Conservation (phyloP, 2,113 vertebrate species). For the Ifrita kowaldi region DNA sequence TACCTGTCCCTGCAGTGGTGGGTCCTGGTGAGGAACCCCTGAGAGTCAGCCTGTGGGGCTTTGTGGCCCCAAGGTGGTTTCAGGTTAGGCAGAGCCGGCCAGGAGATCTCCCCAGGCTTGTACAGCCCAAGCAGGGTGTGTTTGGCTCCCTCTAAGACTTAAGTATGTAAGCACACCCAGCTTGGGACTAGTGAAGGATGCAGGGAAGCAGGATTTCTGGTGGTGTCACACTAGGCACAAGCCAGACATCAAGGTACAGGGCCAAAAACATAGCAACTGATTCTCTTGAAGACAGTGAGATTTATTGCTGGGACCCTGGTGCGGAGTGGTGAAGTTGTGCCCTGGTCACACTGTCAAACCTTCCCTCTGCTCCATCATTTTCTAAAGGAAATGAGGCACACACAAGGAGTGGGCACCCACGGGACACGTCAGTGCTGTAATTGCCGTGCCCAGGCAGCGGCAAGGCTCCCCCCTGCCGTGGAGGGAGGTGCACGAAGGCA, state of each 20-base stretch:
- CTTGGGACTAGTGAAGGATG: neutral
- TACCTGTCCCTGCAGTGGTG: neutral
- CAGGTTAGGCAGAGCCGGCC: neutral
- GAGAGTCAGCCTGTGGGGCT: neutral
- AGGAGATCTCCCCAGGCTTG: neutral
- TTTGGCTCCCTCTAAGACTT: neutral
- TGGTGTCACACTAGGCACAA: neutral
- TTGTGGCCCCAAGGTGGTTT: neutral
- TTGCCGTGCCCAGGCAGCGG: neutral
- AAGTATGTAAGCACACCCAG: neutral
- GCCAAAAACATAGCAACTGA: neutral
- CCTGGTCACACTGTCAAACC: neutral
- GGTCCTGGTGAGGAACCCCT: neutral
- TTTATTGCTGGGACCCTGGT: neutral
- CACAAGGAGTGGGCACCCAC: neutral
- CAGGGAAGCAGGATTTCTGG: neutral
- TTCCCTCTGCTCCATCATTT: neutral
- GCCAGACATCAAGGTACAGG: neutral
- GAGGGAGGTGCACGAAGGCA: neutral
- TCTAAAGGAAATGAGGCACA: neutral
- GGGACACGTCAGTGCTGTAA: neutral
- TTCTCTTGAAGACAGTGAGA: neutral
- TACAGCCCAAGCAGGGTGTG: accelerated
- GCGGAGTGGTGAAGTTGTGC: neutral
- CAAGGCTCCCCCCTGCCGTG: accelerated